These are phyloP conservation scores for Tetragonula carbonaria DNA, from an alignment of 2,888 invertebrate genomes.

Conservation along the genomic window DNA sequence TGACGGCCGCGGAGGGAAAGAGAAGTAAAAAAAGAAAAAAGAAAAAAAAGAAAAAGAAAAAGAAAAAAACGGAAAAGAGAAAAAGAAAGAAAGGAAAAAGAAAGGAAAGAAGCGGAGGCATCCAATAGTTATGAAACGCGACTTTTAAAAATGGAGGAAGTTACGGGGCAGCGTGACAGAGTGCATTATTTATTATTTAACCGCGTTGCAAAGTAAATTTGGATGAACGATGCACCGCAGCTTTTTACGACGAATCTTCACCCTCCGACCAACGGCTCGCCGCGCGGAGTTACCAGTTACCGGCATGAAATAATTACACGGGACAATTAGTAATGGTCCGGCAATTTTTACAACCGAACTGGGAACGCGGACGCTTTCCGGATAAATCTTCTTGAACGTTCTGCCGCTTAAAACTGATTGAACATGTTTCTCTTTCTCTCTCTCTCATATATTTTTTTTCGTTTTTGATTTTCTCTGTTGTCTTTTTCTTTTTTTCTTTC, in stretches of 20 bases:
- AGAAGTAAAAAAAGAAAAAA: neutral
- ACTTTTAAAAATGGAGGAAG: conserved; percentile 59
- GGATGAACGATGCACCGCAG: conserved; percentile 56
- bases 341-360: conserved; percentile 52
- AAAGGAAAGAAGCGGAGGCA: conserved; percentile 37
- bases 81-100: conserved; percentile 7
- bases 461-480: too few species aligned
- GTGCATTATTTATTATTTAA: conserved; percentile 62
- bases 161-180: conserved; percentile 51
- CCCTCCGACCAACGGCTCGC: conserved; percentile 8
- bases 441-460: neutral
- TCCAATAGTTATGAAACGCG: conserved; percentile 57
- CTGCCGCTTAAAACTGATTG: conserved; percentile 38
- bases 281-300: conserved; percentile 43
- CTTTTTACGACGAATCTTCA: conserved; percentile 56
- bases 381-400: conserved; percentile 48
- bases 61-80: neutral
- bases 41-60: neutral
- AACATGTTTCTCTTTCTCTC: neutral
- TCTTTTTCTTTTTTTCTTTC: neutral
- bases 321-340: conserved; percentile 55
- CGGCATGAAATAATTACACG: conserved; percentile 56
- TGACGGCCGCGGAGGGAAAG: neutral
- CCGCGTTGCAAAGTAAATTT: conserved; percentile 61
- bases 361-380: conserved; percentile 35